phyloP scores from a whole-genome alignment of 1,140 invertebrate genomes.

The Zaprionus inermis region DNA sequence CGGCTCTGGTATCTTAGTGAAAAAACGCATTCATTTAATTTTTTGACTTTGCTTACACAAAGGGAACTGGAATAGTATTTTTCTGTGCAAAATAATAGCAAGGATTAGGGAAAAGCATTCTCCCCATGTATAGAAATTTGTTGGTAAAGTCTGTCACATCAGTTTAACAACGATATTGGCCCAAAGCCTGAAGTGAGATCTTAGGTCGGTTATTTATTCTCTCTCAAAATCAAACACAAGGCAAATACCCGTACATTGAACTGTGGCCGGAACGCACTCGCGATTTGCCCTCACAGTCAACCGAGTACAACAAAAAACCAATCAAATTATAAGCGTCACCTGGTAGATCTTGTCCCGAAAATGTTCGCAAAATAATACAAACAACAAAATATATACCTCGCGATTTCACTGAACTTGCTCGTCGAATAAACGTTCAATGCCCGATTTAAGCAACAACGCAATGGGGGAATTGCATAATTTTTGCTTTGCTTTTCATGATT shows the following conservation, averaged over 20 bases:
- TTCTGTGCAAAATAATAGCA: too few species aligned
- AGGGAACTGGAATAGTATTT: neutral
- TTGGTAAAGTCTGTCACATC: neutral
- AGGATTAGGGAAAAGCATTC: too few species aligned
- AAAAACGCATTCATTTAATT: constrained; percentile 18
- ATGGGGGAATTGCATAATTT: constrained; percentile 67
- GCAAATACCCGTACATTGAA: constrained; percentile 46
- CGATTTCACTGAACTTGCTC: constrained; percentile 31
- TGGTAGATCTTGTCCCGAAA: constrained; percentile 38
- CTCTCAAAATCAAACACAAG: constrained; percentile 23
- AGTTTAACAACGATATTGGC: too few species aligned
- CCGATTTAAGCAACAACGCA: constrained; percentile 54
- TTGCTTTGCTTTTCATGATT: constrained; percentile 29
- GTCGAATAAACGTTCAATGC: constrained; percentile 58
- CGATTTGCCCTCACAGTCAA: constrained; percentile 31
- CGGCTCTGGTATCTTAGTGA: constrained; percentile 25
- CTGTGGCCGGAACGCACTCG: constrained; percentile 33
- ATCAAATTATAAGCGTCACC: constrained; percentile 44
- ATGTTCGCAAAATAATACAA: constrained; percentile 15
- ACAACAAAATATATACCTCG: constrained; percentile 16
- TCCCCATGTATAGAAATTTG: too few species aligned
- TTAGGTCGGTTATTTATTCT: constrained; percentile 1
- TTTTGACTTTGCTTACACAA: neutral
- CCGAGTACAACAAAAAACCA: constrained; percentile 21
- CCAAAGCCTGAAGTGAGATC: constrained; percentile 21